Conservation (phyloP, 2,888 invertebrate genomes). For the Arctia plantaginis region DNA sequence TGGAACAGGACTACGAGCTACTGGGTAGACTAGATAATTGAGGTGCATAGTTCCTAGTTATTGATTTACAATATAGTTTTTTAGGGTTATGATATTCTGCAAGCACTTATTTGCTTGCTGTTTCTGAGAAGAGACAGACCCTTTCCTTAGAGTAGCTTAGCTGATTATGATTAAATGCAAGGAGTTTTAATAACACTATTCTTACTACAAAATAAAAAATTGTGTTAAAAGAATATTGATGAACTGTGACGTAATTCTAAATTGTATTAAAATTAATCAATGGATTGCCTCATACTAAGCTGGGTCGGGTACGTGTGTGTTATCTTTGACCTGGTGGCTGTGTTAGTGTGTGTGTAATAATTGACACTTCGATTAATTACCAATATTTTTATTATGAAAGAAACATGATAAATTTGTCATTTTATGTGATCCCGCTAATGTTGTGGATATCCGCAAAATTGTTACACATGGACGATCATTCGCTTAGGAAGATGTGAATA, state of each 20-base stretch:
- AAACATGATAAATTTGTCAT: neutral
- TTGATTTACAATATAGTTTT: neutral
- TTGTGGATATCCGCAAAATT: neutral
- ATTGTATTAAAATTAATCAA: conserved; percentile 16
- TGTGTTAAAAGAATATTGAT: neutral
- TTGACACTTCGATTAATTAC: neutral
- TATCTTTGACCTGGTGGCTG: conserved; percentile 2
- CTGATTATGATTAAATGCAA: neutral
- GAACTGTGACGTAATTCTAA: conserved; percentile 1
- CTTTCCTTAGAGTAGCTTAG: neutral
- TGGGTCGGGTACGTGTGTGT: conserved; percentile 13
- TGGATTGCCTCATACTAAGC: conserved; percentile 24
- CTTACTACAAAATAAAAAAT: neutral
- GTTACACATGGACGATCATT: neutral
- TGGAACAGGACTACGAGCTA: too few species aligned
- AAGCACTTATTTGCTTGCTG: neutral
- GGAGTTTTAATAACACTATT: neutral
- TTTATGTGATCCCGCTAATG: neutral
- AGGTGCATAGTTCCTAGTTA: neutral
- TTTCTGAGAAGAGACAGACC: neutral
- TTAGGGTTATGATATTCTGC: neutral
- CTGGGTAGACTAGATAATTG: neutral
- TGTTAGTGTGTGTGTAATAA: neutral
- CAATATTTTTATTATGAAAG: neutral
- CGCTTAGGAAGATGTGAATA: neutral